Evolutionary conservation across 2,113 vertebrate species (phyloP), one percentile per base, ranked within the genome.

Genomic region (Jacana jacana): DNA sequence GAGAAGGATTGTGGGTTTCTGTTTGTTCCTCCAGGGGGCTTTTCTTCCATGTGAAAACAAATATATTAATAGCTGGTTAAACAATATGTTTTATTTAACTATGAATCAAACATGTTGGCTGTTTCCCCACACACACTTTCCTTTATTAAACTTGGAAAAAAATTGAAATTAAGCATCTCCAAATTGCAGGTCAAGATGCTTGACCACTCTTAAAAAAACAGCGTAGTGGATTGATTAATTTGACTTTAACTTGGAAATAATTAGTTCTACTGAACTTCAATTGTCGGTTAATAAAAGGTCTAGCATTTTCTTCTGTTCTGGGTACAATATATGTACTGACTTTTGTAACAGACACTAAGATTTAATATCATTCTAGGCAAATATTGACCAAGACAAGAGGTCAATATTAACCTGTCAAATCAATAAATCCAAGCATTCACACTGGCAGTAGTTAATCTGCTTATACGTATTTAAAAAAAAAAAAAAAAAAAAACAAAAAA

Each of bases 231-330:
- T 95, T 97, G 96, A 97, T 96, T 92, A 81, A 96, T 97, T 95
- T 65, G 33, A 91, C 39, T 95, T 93, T 91, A 95, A 96, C 93
- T 31, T 72, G 77, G 96, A 97, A 95, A 95, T 96, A 97, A 96
- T 95, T 92, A 91, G 49, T 87, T 95, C 63, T 57, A 76, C 73
- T 37, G n/a, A 88, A 44, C 6, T 65, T 93, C 79, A 49, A 46
- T 89, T 95, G 87, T 5, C 35, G 58, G 57, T 86, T 92, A 94
- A 96, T 95, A 91, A 92, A 97, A 85, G 2, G 46, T 82, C 19
- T 30, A 82, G 37, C 70, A 30, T 77, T 91, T 87, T 91, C 81
- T 93, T 57, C 66, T 91, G 33, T 57, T 87, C 44, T 33, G 72
- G 37, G 55, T 61, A 33, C 42, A 54, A 89, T 80, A 55, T 54